These are phyloP conservation scores for Dysmachus trigonus DNA, from an alignment of 2,888 invertebrate genomes.

Conservation along the genomic window DNA sequence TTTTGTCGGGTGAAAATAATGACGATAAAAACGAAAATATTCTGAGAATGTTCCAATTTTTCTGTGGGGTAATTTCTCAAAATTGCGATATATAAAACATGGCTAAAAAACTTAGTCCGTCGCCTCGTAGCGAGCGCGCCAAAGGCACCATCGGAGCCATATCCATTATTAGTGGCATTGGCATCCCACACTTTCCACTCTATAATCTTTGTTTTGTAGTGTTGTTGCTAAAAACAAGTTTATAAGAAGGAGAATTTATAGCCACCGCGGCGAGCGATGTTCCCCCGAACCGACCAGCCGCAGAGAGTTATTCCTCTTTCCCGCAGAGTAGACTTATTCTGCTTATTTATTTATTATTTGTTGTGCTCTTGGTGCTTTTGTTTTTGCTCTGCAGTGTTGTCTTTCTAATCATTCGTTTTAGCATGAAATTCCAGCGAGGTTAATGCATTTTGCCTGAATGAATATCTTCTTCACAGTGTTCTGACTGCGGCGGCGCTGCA, in stretches of 20 bases:
- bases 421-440: conserved; percentile 26
- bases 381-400: not conserved
- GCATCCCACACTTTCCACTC: conserved; percentile 30
- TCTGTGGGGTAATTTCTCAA: not conserved
- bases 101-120: not conserved
- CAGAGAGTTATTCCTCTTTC: not conserved
- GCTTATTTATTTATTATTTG: conserved; percentile 12
- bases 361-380: not conserved
- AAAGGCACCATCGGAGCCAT: not conserved
- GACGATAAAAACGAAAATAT: not conserved
- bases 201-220: conserved; percentile 15
- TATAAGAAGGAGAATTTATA: conserved; percentile 28
- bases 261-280: not conserved
- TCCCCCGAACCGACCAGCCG: not conserved
- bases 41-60: not conserved
- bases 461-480: not conserved
- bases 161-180: conserved; percentile 17
- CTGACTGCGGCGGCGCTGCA: not conserved
- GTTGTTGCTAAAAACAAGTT: conserved; percentile 33
- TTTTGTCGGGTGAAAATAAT: not conserved
- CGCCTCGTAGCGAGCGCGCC: not conserved
- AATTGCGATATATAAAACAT: not conserved
- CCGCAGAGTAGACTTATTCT: not conserved
- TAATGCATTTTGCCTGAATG: conserved; percentile 23
- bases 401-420: conserved; percentile 22